Percentiles rank a stretch among this genome's conserved stretches.
These are phyloP conservation scores for Taeniopygia guttata DNA, from an alignment of 2,797 vertebrate species.

Conservation along the genomic window DNA sequence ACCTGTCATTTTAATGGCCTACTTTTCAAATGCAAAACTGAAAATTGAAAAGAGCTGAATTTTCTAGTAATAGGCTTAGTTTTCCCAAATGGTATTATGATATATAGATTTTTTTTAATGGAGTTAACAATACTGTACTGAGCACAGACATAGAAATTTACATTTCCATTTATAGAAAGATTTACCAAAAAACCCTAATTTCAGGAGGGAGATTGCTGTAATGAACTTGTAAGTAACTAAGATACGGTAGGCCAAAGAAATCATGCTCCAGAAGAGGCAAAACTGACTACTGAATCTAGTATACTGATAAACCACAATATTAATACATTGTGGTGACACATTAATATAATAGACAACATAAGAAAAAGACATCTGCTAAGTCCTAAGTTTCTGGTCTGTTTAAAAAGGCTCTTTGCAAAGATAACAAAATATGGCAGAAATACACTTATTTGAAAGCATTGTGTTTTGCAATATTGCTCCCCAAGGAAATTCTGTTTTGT, in stretches of 20 bases:
- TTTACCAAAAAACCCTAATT: neutral
- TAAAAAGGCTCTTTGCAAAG: neutral
- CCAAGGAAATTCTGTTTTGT: neutral
- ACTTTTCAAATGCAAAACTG: conserved; percentile 31
- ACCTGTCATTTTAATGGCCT: conserved; percentile 33
- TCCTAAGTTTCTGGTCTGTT: neutral
- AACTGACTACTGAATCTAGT: neutral
- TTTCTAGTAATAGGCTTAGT: conserved; percentile 13
- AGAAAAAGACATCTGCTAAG: neutral
- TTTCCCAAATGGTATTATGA: conserved; percentile 27
- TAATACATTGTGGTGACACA: neutral
- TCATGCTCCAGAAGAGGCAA: neutral
- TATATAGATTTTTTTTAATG: neutral
- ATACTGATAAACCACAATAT: neutral
- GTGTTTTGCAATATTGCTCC: neutral
- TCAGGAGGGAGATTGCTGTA: neutral
- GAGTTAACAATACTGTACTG: conserved; percentile 2
- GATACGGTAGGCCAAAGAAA: neutral
- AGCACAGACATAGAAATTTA: neutral
- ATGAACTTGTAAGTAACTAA: neutral
- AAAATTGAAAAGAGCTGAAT: conserved; percentile 21
- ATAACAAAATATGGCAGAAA: neutral
- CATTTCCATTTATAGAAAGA: conserved; percentile 23
- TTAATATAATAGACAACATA: neutral
- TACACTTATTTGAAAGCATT: neutral